Percentiles rank a stretch among this genome's conserved stretches.
Evolutionary conservation across 1,140 invertebrate genomes (phyloP).

Genomic region (Pantala flavescens): DNA sequence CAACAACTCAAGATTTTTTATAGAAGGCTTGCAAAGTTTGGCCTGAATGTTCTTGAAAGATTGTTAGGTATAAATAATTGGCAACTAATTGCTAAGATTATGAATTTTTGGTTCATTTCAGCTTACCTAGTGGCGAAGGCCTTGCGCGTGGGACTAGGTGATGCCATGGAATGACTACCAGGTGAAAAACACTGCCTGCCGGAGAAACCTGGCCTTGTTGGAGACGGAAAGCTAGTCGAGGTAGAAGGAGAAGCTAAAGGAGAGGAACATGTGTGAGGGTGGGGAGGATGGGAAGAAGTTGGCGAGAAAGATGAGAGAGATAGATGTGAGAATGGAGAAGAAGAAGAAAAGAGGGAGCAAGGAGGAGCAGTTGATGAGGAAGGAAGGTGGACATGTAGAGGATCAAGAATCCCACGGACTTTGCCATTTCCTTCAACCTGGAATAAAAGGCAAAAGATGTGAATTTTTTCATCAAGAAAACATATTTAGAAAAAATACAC

Average conservation of each 20-base stretch:
- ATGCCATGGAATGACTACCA: constrained; percentile 45
- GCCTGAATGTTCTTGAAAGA: too few relatives aligned
- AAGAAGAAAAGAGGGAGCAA: constrained; percentile 34
- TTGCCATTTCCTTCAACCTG: constrained; percentile 11
- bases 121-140: constrained; percentile 55
- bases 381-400: constrained; percentile 34
- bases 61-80: too few relatives aligned
- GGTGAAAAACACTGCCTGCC: constrained; percentile 54
- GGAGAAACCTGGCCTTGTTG: constrained; percentile 40
- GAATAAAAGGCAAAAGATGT: neutral
- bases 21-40: too few relatives aligned
- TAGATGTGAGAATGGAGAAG: neutral
- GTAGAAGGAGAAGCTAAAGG: neutral
- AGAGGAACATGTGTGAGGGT: neutral
- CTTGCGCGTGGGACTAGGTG: constrained; percentile 72
- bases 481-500: too few relatives aligned
- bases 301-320: neutral
- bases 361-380: constrained; percentile 31
- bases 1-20: too few relatives aligned
- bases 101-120: too few relatives aligned
- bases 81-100: too few relatives aligned
- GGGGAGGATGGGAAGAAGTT: neutral
- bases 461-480: too few relatives aligned
- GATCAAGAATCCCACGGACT: constrained; percentile 19
- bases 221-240: constrained; percentile 44